These are phyloP conservation scores for Lottia scabra DNA, from an alignment of 2,888 invertebrate species.

Conservation along the genomic window DNA sequence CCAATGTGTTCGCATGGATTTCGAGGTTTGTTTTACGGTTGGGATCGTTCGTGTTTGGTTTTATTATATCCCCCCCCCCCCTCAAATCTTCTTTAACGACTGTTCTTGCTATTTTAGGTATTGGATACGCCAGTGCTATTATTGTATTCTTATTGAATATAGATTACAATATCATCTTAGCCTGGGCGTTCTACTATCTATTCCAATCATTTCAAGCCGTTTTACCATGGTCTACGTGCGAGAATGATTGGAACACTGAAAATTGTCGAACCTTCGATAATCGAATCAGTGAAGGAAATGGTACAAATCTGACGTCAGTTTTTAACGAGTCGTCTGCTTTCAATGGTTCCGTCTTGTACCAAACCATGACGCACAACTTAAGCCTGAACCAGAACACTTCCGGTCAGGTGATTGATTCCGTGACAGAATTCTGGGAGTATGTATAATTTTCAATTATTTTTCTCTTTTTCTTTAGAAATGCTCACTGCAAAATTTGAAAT, in stretches of 20 bases:
- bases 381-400: neutral
- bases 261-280: slow-evolving; percentile 35
- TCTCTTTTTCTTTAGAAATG: neutral
- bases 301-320: no score
- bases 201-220: slow-evolving; percentile 68
- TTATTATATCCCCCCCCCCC: no score
- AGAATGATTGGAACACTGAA: slow-evolving; percentile 72
- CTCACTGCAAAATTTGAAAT: no score
- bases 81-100: no score
- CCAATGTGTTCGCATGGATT: no score
- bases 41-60: no score
- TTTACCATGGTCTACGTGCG: slow-evolving; percentile 73
- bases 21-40: no score
- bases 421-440: slow-evolving; percentile 2
- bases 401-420: neutral
- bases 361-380: neutral
- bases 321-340: no score
- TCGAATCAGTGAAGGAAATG: no score
- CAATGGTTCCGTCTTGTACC: no score
- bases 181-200: slow-evolving; percentile 71
- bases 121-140: slow-evolving; percentile 71
- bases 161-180: slow-evolving; percentile 73
- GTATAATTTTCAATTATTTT: neutral
- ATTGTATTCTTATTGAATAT: slow-evolving; percentile 73
- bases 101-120: slow-evolving; percentile 66